Evolutionary conservation across 2,113 vertebrate genomes (phyloP).

Genomic region (Vombatus ursinus): DNA sequence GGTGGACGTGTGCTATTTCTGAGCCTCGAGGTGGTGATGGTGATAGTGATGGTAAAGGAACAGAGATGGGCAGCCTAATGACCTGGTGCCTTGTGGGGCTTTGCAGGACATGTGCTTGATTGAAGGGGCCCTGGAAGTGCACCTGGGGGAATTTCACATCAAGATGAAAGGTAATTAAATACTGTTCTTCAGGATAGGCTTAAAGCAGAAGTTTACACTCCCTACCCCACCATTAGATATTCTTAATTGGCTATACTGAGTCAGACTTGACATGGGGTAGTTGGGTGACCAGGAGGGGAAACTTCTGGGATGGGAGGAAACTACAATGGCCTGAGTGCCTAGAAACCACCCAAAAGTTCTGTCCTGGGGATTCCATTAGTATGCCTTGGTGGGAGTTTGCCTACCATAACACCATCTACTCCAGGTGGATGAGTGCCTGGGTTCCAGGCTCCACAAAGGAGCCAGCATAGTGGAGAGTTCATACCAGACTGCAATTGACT

Average conservation of each 20-base stretch:
- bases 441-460: background rate
- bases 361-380: background rate
- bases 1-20: background rate
- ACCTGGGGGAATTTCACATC: constrained; percentile 94
- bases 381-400: background rate
- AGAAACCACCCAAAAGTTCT: background rate
- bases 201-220: background rate
- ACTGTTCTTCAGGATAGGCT: background rate
- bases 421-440: background rate
- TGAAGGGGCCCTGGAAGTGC: constrained; percentile 92
- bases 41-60: background rate
- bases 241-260: background rate
- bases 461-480: background rate
- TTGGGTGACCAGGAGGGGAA: background rate
- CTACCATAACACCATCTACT: too few species aligned
- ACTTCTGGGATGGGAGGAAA: background rate
- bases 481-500: background rate
- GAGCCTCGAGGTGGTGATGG: background rate
- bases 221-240: background rate
- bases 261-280: too few species aligned
- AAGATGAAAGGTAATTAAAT: constrained; percentile 94
- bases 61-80: background rate
- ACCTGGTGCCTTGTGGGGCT: background rate
- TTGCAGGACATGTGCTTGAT: constrained; percentile 95
- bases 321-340: background rate